Evolutionary conservation across 2,797 vertebrate species (phyloP), one percentile per base, ranked within the genome.

Genomic region (Tokudaia tokunoshimensis): DNA sequence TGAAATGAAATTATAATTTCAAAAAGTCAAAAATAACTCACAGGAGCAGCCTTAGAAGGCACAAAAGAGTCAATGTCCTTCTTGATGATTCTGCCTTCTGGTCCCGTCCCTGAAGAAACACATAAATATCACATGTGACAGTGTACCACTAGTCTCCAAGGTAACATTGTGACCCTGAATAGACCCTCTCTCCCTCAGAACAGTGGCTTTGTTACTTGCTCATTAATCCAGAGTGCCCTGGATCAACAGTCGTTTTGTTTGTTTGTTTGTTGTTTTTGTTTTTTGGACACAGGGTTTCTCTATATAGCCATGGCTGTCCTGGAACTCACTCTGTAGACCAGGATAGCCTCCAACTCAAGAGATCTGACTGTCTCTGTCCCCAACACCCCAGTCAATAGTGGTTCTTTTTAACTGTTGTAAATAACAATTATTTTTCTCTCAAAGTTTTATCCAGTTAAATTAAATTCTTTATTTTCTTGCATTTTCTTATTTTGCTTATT

Each of bases 11-110:
- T 37, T 72, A 29, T 20, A 37, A n/a, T 52, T 70, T 87, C 75
- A 57, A 12, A 65, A 79, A 59, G 31, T 31, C 37, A 55, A 63
- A 44, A 6, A 6, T 87, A 95, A 99, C 99, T 99, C 98, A 99
- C 99, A 82, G 99, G 99, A 96, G 97, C 98, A 96, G 98, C 98
- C 98, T 99, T 99, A 50, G 99, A 96, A 96, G 99, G 99, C 91
- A 99, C 99, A 97, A 99, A 99, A 65, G 98, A 98, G 44, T 99
- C 99, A 19, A 99, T 99, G 90, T 99, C 99, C 97, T 99, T 99
- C 98, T 99, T 99, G 93, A 99, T 99, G 97, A 99, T 98, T 96
- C 99, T 99, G 57, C 99, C 99, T 70, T 99, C 99, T 92, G 99
- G 99, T 96, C 99, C 99, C 47, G 99, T 99, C 84, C 99, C 99